Percentiles rank a stretch among this genome's conserved stretches.
phyloP scores from a whole-genome alignment of 1,140 invertebrate species.

The roundworm (Caenorhabditis elegans) region DNA sequence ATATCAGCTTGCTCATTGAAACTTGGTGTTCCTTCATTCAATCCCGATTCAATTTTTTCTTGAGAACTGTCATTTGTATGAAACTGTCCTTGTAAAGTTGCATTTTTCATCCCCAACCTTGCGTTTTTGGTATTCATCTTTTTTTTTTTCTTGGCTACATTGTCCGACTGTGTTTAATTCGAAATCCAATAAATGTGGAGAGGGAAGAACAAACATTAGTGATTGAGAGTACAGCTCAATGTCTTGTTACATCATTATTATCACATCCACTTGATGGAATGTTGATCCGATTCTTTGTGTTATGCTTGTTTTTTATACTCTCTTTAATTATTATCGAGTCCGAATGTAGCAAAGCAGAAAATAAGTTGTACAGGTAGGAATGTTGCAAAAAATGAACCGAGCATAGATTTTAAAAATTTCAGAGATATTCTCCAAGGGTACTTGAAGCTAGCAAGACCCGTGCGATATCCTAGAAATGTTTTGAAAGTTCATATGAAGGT shows the following conservation, averaged over 20 bases:
- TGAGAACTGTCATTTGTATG: background rate
- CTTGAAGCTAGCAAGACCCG: slow-evolving; percentile 48
- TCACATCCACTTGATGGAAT: slow-evolving; percentile 9
- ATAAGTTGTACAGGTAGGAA: slow-evolving; percentile 41
- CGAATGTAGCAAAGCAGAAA: slow-evolving; percentile 43
- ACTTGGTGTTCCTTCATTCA: background rate
- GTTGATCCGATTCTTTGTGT: background rate
- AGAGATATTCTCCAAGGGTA: slow-evolving; percentile 51
- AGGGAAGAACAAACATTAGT: slow-evolving; percentile 8
- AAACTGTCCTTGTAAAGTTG: background rate
- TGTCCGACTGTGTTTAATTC: background rate
- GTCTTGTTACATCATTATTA: background rate
- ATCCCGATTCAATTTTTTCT: background rate
- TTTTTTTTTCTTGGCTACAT: background rate
- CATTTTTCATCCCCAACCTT: background rate
- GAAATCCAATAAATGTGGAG: slow-evolving; percentile 1
- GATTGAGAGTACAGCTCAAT: slow-evolving; percentile 27
- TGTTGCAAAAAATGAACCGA: background rate
- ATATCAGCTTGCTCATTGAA: slow-evolving; percentile 17
- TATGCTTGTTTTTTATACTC: background rate
- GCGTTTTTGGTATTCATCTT: background rate
- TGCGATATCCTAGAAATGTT: slow-evolving; percentile 30
- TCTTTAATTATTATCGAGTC: background rate
- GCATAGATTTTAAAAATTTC: background rate
- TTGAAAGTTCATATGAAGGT: slow-evolving; percentile 49